Evolutionary conservation across 2,888 invertebrate genomes (phyloP).

Genomic region (Diadromus collaris): DNA sequence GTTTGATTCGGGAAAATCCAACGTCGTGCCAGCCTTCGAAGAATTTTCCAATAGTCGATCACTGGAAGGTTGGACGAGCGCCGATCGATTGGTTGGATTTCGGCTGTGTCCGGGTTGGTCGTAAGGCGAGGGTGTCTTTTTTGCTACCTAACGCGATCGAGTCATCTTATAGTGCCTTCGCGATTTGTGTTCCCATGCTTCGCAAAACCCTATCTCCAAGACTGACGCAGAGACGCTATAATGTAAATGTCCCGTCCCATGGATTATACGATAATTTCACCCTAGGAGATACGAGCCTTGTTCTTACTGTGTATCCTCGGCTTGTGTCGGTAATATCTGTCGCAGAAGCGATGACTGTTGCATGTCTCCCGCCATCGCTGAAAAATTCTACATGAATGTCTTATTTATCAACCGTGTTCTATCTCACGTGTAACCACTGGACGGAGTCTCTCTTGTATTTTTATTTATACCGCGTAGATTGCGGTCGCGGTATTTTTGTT

Average conservation of each 20-base stretch:
- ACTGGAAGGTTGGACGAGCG: background rate
- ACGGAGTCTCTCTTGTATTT: background rate
- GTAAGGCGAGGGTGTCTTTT: background rate
- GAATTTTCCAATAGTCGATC: no score
- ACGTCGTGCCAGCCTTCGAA: no score
- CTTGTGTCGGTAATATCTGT: slow-evolving; percentile 6
- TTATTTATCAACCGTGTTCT: background rate
- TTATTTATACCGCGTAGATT: slow-evolving; percentile 1
- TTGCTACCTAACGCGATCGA: background rate
- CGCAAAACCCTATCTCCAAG: slow-evolving; percentile 16
- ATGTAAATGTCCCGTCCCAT: slow-evolving; percentile 2
- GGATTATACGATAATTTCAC: background rate
- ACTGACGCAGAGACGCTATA: slow-evolving; percentile 33
- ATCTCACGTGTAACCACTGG: background rate
- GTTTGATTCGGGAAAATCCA: no score
- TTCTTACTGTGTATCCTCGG: background rate
- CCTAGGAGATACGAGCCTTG: no score
- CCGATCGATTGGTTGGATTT: no score
- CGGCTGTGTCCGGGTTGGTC: background rate
- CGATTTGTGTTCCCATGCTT: background rate
- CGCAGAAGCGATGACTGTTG: slow-evolving; percentile 10
- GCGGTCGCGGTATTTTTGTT: background rate
- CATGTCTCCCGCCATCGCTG: background rate
- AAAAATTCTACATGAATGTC: background rate
- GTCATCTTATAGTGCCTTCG: background rate